These are phyloP conservation scores for Drosophila phalerata DNA, from an alignment of 2,888 invertebrate species.

Conservation along the genomic window DNA sequence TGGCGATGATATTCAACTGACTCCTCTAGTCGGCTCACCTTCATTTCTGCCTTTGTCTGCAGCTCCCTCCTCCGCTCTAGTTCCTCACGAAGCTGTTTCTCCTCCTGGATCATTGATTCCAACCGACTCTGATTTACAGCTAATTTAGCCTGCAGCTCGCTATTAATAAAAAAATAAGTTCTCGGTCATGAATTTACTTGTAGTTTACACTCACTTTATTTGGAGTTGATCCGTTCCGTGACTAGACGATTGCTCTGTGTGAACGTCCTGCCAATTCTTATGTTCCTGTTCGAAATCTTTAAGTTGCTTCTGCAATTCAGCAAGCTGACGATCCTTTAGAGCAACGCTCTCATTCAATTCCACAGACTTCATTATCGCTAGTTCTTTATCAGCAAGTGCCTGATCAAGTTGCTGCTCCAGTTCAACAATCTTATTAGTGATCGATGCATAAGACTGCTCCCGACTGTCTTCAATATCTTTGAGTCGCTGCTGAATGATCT, in stretches of 20 bases:
- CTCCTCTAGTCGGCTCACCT: constrained; percentile 70
- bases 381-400: constrained; percentile 9
- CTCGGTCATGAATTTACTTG: no score
- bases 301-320: constrained; percentile 6
- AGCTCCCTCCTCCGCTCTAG: constrained; percentile 63
- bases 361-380: constrained; percentile 1
- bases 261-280: neutral
- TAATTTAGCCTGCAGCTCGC: constrained; percentile 36
- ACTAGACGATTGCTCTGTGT: neutral
- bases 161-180: neutral
- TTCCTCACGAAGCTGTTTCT: constrained; percentile 48
- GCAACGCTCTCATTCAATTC: neutral
- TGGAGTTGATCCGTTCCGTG: neutral
- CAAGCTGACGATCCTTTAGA: constrained; percentile 18
- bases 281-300: constrained; percentile 1
- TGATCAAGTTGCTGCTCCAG: constrained; percentile 16
- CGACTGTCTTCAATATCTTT: neutral
- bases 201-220: constrained; percentile 22
- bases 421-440: neutral
- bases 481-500: neutral
- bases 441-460: neutral
- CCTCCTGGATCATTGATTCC: neutral
- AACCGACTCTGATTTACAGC: neutral
- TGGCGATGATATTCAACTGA: constrained; percentile 71
- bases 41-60: constrained; percentile 30